These are phyloP conservation scores for Neosilurus hyrtlii DNA, from an alignment of 2,797 vertebrate species.

Conservation along the genomic window DNA sequence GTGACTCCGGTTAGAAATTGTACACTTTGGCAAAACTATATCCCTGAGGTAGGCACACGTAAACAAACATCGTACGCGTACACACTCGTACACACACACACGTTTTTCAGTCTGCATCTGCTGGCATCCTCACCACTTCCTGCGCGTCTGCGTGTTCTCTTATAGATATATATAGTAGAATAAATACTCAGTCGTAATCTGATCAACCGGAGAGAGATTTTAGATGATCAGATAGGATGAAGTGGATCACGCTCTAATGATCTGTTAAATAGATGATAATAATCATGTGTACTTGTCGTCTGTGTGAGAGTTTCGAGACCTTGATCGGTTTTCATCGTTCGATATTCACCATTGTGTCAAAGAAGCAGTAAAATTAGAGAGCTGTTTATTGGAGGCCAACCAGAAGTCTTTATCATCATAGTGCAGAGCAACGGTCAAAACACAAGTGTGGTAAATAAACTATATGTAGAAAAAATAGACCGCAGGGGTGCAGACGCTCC, in stretches of 20 bases:
- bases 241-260: neutral
- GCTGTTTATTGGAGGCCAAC: neutral
- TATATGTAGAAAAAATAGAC: too few relatives aligned
- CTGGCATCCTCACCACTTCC: slow-evolving; percentile 28
- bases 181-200: neutral
- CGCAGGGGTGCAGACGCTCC: too few relatives aligned
- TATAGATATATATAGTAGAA: too few relatives aligned
- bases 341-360: neutral
- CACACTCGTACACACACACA: slow-evolving; percentile 23
- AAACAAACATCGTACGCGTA: slow-evolving; percentile 26
- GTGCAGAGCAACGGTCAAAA: neutral
- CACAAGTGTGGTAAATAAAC: neutral
- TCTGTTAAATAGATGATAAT: neutral
- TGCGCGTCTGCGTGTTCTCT: neutral
- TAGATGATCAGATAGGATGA: neutral
- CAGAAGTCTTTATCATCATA: too few relatives aligned
- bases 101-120: slow-evolving; percentile 43
- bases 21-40: slow-evolving; percentile 31
- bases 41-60: slow-evolving; percentile 29
- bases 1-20: slow-evolving; percentile 36
- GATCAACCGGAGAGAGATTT: neutral
- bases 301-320: neutral
- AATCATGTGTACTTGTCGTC: neutral
- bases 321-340: neutral
- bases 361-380: neutral